These are phyloP conservation scores for Podilymbus podiceps DNA, from an alignment of 2,113 vertebrate species.

Conservation along the genomic window DNA sequence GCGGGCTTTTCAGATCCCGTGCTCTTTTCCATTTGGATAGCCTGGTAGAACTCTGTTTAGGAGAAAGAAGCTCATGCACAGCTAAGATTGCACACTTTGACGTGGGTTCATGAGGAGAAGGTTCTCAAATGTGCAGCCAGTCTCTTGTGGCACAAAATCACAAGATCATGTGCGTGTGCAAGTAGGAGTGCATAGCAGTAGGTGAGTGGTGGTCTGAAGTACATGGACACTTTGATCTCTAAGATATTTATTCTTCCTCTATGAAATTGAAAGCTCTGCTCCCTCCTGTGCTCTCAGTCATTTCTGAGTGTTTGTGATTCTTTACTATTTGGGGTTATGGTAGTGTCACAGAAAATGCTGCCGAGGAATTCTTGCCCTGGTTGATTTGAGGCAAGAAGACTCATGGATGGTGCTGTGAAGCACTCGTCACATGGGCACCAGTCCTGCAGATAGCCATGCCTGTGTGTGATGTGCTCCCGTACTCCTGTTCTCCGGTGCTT, in stretches of 20 bases:
- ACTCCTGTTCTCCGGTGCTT: neutral
- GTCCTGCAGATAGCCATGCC: neutral
- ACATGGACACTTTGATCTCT: neutral
- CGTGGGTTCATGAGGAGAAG: fast-evolving
- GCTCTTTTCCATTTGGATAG: neutral
- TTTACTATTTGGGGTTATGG: neutral
- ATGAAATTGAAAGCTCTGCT: neutral
- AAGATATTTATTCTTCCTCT: neutral
- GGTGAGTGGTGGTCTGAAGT: neutral
- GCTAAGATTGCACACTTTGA: neutral
- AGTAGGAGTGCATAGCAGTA: neutral
- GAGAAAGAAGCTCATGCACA: fast-evolving
- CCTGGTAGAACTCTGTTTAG: neutral
- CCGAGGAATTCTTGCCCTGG: neutral
- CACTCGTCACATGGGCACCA: neutral
- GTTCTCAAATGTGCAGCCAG: neutral
- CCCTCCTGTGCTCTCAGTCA: neutral
- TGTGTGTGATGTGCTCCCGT: neutral
- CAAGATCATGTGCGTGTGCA: fast-evolving
- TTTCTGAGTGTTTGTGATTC: neutral
- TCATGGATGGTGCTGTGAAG: neutral
- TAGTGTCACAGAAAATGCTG: neutral
- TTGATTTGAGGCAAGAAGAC: neutral
- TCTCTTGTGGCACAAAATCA: neutral
- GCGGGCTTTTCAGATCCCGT: neutral